Evolutionary conservation across 2,888 invertebrate species (phyloP).

Genomic region (Gryllus longicercus): DNA sequence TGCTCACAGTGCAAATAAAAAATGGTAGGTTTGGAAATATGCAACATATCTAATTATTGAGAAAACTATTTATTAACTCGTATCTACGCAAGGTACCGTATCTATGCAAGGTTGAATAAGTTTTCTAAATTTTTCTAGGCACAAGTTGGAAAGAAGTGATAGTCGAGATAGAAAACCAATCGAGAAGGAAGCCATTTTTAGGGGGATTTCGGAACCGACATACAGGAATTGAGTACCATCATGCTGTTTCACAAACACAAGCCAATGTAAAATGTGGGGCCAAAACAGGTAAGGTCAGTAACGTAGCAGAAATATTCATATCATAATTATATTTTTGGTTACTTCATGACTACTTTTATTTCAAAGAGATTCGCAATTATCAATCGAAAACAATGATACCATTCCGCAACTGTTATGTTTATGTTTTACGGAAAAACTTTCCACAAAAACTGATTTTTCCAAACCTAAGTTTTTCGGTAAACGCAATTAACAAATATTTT

Average conservation of each 20-base stretch:
- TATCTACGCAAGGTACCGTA: too few species aligned
- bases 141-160: slow-evolving; percentile 49
- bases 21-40: not conserved
- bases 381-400: too few species aligned
- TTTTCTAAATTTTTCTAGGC: not conserved
- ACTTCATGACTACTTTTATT: not conserved
- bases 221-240: slow-evolving; percentile 69
- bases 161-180: slow-evolving; percentile 57
- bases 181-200: slow-evolving; percentile 47
- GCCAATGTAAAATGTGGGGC: too few species aligned
- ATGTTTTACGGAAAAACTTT: too few species aligned
- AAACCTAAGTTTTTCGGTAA: too few species aligned
- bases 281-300: not conserved
- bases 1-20: slow-evolving; percentile 11
- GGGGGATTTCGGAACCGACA: slow-evolving; percentile 71
- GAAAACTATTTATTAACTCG: too few species aligned
- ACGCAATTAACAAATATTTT: too few species aligned
- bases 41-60: too few species aligned
- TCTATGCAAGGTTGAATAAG: not conserved
- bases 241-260: slow-evolving; percentile 77
- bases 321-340: not conserved
- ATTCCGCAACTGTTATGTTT: too few species aligned
- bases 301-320: not conserved
- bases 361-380: not conserved
- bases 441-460: too few species aligned